These are phyloP conservation scores for Muscidifurax raptorellus DNA, from an alignment of 1,140 invertebrate species.

Conservation along the genomic window DNA sequence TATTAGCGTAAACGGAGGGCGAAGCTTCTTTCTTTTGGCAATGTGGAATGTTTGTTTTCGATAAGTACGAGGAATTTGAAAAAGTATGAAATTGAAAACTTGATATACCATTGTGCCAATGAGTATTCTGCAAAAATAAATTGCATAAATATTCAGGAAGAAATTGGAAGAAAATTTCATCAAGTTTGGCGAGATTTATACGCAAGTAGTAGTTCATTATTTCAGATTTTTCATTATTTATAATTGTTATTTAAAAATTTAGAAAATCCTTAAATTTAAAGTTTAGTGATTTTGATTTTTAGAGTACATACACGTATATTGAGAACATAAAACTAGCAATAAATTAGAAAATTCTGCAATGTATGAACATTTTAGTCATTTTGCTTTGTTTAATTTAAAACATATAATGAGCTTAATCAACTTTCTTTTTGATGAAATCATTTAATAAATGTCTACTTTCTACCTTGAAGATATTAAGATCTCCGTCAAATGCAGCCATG, in stretches of 20 bases:
- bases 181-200: background rate
- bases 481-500: background rate
- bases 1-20: background rate
- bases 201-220: no score
- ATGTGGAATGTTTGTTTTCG: background rate
- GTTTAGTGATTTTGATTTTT: no score
- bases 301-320: no score
- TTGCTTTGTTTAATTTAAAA: background rate
- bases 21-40: background rate
- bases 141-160: background rate
- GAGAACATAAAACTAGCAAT: no score
- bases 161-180: background rate
- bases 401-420: background rate
- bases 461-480: background rate
- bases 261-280: no score
- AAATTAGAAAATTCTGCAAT: no score
- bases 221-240: background rate
- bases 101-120: background rate
- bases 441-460: constrained; percentile 10
- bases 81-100: background rate
- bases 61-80: background rate
- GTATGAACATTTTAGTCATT: no score
- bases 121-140: no score
- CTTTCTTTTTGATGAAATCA: constrained; percentile 25
- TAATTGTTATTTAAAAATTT: no score